Evolutionary conservation across 30 jellyfish, hydroid and myxozoan genomes (phyloP), one percentile per base, ranked within the genome.

Genomic region (Phacellophora camtschatica): DNA sequence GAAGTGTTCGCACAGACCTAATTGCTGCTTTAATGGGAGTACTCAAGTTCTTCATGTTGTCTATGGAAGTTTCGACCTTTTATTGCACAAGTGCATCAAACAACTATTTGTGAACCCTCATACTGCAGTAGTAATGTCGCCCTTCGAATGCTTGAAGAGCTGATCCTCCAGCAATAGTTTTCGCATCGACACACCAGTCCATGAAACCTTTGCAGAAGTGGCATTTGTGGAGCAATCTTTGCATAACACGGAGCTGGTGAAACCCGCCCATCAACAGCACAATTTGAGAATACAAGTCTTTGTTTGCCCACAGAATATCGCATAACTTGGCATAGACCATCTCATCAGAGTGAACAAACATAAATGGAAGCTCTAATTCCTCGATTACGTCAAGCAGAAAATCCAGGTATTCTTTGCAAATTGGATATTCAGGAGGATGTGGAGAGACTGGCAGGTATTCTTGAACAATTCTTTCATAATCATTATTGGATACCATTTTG

Each of bases 221-320:
- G 3, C 84, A 0, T 29, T 71, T 71, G 84, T 16, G 46, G 23
- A 71, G 73, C 48, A 71, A 35, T 45, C 75, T 71, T 43, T 71
- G 84, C 50, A 25, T 46, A n/a, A 71, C 84, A 18, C 71, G 73
- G 2, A 71, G 24, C 75, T 71, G 84, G 55, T 71, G 84, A 43
- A 77, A 77, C 43, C 86, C 87, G 10, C 90, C 90, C 90, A 59
- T 77, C 25, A 64, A 30, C 27, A 77, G 72, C 18, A 77, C 39
- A 61, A 64, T 39, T 13, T 46, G 5, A 2, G 10, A 2, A 50
- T 71, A 71, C 24, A 66, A 32, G 8, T 55, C 83, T 15, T 2
- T 28, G 27, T 56, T 75, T 25, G 56, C 57, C 83, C 90, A 63
- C 63, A 77, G 19, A 32, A 77, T 77, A 35, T 57, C 43, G 53